A percentile compares a stretch with the other conserved stretches of the same genome.
Evolutionary conservation across 2,113 vertebrate genomes (phyloP).

Genomic region (Greenwoodochromis staneri): DNA sequence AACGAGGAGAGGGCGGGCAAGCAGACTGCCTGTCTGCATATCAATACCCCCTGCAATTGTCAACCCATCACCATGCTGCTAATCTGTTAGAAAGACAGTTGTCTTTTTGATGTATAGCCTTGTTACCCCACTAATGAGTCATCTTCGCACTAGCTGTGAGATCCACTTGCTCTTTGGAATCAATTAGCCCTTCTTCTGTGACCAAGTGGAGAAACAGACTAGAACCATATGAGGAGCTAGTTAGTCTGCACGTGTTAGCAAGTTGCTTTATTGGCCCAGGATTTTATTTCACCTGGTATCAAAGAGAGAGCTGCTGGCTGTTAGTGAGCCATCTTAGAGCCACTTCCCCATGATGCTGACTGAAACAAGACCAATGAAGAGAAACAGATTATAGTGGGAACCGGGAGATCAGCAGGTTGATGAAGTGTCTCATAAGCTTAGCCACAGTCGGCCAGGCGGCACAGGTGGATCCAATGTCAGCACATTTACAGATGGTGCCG

Average conservation of each 20-base stretch:
- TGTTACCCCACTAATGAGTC: slow-evolving; percentile 80
- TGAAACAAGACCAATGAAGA: background rate
- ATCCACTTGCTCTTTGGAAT: slow-evolving; percentile 74
- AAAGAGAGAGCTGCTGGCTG: slow-evolving; percentile 21
- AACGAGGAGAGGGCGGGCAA: slow-evolving; percentile 55
- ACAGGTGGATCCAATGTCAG: slow-evolving; percentile 52
- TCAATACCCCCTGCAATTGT: slow-evolving; percentile 52
- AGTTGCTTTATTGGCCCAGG: background rate
- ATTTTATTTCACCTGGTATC: slow-evolving; percentile 23
- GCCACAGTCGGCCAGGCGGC: slow-evolving; percentile 15
- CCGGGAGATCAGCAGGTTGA: slow-evolving; percentile 40
- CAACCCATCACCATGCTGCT: slow-evolving; percentile 42
- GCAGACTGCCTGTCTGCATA: slow-evolving; percentile 71
- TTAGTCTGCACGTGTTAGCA: background rate
- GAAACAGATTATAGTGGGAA: slow-evolving; percentile 16
- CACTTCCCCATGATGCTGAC: slow-evolving; percentile 16
- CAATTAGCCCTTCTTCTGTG: slow-evolving; percentile 67
- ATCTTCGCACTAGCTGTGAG: slow-evolving; percentile 81
- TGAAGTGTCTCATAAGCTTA: slow-evolving; percentile 61
- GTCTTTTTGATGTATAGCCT: slow-evolving; percentile 56
- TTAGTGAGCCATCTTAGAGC: slow-evolving; percentile 3
- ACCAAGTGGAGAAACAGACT: slow-evolving; percentile 64
- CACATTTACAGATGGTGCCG: slow-evolving; percentile 40
- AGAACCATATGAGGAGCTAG: slow-evolving; percentile 53
- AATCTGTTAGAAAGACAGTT: slow-evolving; percentile 66